These are phyloP conservation scores for Mactromeris polynyma DNA, from an alignment of 2,888 invertebrate genomes.

Conservation along the genomic window DNA sequence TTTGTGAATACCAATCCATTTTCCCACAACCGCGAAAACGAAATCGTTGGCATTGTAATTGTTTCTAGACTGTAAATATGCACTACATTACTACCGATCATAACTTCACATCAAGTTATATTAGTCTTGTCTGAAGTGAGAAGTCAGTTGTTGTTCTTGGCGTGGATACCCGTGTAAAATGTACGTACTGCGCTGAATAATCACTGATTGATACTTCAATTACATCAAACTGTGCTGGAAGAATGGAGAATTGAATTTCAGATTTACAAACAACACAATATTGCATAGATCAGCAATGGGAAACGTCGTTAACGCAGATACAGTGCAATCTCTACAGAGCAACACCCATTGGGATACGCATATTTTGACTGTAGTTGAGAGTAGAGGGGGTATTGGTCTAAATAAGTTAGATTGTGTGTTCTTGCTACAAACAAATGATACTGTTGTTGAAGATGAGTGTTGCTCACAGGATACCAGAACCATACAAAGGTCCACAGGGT, in stretches of 20 bases:
- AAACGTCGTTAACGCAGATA: neutral
- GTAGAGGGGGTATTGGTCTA: no score
- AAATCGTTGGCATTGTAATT: neutral
- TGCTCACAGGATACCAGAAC: no score
- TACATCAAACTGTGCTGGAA: neutral
- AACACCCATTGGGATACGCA: no score
- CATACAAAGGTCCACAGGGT: no score
- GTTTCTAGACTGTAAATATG: neutral
- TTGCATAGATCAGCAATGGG: neutral
- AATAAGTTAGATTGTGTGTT: no score
- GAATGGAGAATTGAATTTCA: neutral
- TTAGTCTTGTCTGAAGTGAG: neutral
- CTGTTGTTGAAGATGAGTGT: no score
- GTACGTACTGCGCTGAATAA: neutral
- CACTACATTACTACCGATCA: neutral
- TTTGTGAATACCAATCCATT: no score
- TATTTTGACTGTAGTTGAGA: no score
- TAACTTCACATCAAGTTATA: neutral
- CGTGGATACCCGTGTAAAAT: neutral
- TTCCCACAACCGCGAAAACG: neutral
- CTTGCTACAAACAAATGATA: no score
- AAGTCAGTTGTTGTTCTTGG: constrained; percentile 1
- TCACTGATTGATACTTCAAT: neutral
- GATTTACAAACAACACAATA: neutral
- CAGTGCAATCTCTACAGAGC: neutral